Base-by-base conservation (phyloP, 2,113 vertebrate species). In the Parus major region DNA sequence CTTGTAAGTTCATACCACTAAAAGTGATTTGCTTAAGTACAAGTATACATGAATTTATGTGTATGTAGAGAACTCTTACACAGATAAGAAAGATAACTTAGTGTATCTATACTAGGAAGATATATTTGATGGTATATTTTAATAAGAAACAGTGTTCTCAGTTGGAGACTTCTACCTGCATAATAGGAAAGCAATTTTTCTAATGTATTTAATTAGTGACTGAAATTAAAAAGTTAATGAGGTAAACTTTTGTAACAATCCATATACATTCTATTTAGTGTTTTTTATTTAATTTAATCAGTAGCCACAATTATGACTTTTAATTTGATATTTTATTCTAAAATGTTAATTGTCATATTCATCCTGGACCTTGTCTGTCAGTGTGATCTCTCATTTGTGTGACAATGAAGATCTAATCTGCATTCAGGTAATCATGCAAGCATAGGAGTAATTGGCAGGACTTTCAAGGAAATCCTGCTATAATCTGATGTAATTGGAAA, bases 361-460 rank as follows among this genome's bases (percentile, higher is more conserved):
- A 41, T 50, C 22, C 23, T 23, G 18, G 1, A 2, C 2, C 4
- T 31, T 4, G 0, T 50, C 41, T 65, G 15, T 63, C 28, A 76
- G 20, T 5, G 8, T 41, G 17, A 69, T 57, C 8, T 70, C 66
- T 86, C 69, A 63, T 70, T 82, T 94, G 31, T 57, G 49, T 50
- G 44, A n/a, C 29, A 71, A 24, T 61, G 55, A 84, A 86, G 36
- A 57, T 70, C 18, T 77, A 88, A 95, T 82, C 72, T 66, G 13
- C 18, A 41, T 86, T 89, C 28, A 71, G 11, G 72, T 88, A 85
- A 21, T 60, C 39, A 42, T 44, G 57, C 21, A 70, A 47, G 24
- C 25, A 57, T 21, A 84, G 56, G 44, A 78, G 15, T 42, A 81
- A 68, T 12, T 65, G 22, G 35, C 44, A 71, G 15, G 18, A 33